Percentiles rank a stretch among this genome's conserved stretches.
Conservation (phyloP, 2,797 vertebrate species). For the Hydrocynus forskahlii region DNA sequence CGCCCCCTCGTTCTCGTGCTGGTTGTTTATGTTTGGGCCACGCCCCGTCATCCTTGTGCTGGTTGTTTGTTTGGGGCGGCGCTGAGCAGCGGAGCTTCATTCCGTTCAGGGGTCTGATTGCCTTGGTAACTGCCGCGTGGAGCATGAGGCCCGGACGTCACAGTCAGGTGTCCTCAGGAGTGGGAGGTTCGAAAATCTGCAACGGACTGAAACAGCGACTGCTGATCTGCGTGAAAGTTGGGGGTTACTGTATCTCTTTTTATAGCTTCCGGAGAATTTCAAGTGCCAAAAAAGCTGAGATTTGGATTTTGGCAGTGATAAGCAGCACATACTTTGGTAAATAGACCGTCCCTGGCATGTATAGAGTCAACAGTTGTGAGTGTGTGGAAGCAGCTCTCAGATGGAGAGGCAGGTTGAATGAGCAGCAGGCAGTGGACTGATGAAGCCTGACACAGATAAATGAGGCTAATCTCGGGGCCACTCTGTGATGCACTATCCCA, state of each 20-base stretch:
- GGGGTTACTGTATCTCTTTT: neutral
- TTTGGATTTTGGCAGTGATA: slow-evolving; percentile 28
- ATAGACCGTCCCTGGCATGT: slow-evolving; percentile 30
- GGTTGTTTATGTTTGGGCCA: too few species aligned
- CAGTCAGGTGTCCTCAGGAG: too few species aligned
- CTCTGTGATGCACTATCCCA: slow-evolving; percentile 41
- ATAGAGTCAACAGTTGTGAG: slow-evolving; percentile 50
- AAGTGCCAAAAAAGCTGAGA: neutral
- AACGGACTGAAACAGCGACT: too few species aligned
- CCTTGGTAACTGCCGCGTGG: too few species aligned
- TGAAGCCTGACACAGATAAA: slow-evolving; percentile 58
- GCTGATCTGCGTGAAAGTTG: too few species aligned
- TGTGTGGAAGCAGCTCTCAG: slow-evolving; percentile 38
- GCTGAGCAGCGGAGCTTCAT: too few species aligned
- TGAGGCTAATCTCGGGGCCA: slow-evolving; percentile 58
- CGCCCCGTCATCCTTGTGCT: too few species aligned
- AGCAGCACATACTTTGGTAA: slow-evolving; percentile 34
- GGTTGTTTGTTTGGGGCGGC: too few species aligned
- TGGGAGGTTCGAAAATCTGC: too few species aligned
- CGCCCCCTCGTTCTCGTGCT: too few species aligned
- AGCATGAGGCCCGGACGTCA: too few species aligned
- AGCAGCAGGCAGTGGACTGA: slow-evolving; percentile 58
- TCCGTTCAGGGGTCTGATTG: too few species aligned
- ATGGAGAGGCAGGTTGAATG: slow-evolving; percentile 53
- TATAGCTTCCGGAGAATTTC: neutral